Conservation (phyloP, 2,113 vertebrate species). For the Cygnus buccinator region DNA sequence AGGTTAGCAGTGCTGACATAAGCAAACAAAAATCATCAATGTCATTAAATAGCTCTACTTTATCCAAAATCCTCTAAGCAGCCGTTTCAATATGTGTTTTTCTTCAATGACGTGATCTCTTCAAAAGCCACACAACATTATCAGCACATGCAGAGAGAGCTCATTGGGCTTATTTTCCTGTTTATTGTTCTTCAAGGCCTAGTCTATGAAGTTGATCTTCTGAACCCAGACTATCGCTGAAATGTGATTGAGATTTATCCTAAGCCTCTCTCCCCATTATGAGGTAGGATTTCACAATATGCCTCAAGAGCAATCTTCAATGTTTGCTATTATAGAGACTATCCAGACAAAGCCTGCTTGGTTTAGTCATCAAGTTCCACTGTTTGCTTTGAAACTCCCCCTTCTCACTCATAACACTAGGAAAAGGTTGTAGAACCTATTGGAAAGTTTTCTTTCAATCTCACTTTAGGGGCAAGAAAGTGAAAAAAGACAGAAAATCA, state of each 20-base stretch:
- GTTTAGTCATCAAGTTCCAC: neutral
- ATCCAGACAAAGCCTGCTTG: neutral
- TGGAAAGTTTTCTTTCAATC: neutral
- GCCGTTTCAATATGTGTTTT: neutral
- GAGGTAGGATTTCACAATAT: neutral
- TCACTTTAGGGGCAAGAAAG: neutral
- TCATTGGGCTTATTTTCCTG: neutral
- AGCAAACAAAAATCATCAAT: neutral
- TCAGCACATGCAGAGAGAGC: accelerated
- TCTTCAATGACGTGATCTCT: neutral
- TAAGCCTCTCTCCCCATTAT: neutral
- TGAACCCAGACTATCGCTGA: neutral
- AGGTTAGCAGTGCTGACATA: neutral
- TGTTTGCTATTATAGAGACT: neutral
- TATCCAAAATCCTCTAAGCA: neutral
- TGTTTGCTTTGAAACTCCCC: neutral
- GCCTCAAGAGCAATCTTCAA: neutral
- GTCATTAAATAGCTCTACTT: neutral
- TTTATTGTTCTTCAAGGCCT: neutral
- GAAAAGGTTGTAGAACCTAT: neutral
- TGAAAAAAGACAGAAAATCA: accelerated
- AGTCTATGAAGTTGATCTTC: neutral
- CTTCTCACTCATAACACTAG: neutral
- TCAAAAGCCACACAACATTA: accelerated
- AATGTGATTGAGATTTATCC: neutral